phyloP scores from a whole-genome alignment of 2,888 invertebrate genomes.

The Leucozona laternaria region DNA sequence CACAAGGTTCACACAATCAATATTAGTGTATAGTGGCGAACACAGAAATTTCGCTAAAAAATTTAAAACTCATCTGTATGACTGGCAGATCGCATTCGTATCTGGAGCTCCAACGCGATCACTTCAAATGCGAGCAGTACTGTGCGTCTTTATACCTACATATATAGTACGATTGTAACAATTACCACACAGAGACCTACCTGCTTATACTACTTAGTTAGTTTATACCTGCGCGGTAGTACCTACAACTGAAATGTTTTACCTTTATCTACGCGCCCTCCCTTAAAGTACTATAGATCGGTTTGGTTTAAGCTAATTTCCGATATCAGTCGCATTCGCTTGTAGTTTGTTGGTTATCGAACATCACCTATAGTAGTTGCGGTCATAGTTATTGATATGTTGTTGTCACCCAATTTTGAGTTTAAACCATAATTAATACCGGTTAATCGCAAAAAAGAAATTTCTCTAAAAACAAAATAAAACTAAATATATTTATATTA shows the following conservation, averaged over 20 bases:
- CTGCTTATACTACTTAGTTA: slow-evolving; percentile 26
- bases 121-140: slow-evolving; percentile 43
- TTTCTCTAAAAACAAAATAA: not conserved
- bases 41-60: slow-evolving; percentile 42
- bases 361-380: slow-evolving; percentile 27
- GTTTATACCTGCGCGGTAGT: slow-evolving; percentile 23
- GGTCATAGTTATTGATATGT: slow-evolving; percentile 5
- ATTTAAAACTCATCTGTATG: slow-evolving; percentile 67
- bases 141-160: not conserved
- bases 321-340: slow-evolving; percentile 28
- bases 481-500: not conserved
- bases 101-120: slow-evolving; percentile 62
- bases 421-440: slow-evolving; percentile 21
- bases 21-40: slow-evolving; percentile 49
- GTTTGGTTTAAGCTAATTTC: slow-evolving; percentile 41
- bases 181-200: slow-evolving; percentile 7
- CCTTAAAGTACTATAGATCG: slow-evolving; percentile 51
- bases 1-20: slow-evolving; percentile 52
- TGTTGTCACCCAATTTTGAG: not conserved
- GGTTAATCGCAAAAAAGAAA: slow-evolving; percentile 30
- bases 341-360: slow-evolving; percentile 27
- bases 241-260: slow-evolving; percentile 8
- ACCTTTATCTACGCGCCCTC: slow-evolving; percentile 36
- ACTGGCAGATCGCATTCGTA: slow-evolving; percentile 70
- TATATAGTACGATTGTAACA: not conserved